These are phyloP conservation scores for Drosophila lacicola DNA, from an alignment of 2,888 invertebrate species.

Conservation along the genomic window DNA sequence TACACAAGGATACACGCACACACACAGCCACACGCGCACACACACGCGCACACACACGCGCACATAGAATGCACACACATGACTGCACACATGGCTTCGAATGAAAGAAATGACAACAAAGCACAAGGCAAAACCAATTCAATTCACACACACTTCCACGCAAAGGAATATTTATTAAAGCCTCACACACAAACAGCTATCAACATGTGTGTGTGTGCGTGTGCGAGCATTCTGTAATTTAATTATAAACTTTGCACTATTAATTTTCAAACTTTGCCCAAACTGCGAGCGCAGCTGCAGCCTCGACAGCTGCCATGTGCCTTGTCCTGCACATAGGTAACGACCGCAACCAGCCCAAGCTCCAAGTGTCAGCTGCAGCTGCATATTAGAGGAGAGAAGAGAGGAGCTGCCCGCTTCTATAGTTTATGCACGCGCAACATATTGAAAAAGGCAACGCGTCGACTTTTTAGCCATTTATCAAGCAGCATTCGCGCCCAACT, in stretches of 20 bases:
- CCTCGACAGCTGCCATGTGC: conserved; percentile 49
- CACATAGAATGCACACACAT: conserved; percentile 27
- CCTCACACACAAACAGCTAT: conserved; percentile 21
- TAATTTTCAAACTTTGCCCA: conserved; percentile 81
- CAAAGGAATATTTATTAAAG: conserved; percentile 45
- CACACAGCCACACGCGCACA: conserved; percentile 14
- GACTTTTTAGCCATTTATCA: conserved; percentile 65
- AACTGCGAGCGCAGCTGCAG: conserved; percentile 66
- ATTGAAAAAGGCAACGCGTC: conserved; percentile 66
- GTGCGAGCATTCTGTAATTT: conserved; percentile 73
- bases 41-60: conserved; percentile 18
- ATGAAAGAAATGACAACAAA: conserved; percentile 54
- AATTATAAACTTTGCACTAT: conserved; percentile 83
- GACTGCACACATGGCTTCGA: conserved; percentile 38
- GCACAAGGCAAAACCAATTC: conserved; percentile 48
- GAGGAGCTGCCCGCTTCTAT: conserved; percentile 5
- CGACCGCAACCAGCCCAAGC: conserved; percentile 36
- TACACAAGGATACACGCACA: conserved; percentile 16
- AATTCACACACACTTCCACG: conserved; percentile 41
- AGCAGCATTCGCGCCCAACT: conserved; percentile 51
- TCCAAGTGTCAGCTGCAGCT: conserved; percentile 50
- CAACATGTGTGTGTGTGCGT: conserved; percentile 28
- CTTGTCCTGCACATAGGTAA: conserved; percentile 34
- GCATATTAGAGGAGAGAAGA: conserved; percentile 17
- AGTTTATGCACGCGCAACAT: conserved; percentile 66